Conservation (phyloP, 2,797 vertebrate genomes). For the Phrynocephalus vlangalii region DNA sequence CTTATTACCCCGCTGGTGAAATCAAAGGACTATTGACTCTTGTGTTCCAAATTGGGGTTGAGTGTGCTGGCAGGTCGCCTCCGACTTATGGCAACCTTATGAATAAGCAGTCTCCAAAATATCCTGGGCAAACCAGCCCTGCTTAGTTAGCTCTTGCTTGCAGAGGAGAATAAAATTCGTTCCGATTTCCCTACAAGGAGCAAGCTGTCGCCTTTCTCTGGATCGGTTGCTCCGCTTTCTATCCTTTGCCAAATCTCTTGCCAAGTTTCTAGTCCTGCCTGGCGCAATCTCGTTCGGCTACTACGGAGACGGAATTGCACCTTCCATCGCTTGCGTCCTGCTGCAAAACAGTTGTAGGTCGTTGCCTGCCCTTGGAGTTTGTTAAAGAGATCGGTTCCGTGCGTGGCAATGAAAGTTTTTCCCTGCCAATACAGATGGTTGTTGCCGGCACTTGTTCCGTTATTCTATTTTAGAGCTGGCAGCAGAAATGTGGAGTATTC, state of each 20-base stretch:
- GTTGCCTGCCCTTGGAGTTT: neutral
- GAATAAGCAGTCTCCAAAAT: too few species aligned
- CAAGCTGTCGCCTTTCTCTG: neutral
- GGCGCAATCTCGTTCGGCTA: neutral
- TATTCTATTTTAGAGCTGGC: neutral
- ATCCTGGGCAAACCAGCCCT: too few species aligned
- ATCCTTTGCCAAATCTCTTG: neutral
- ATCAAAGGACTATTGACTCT: too few species aligned
- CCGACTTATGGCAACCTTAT: too few species aligned
- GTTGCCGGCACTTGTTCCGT: neutral
- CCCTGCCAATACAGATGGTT: neutral
- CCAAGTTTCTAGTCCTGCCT: neutral
- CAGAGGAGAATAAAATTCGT: neutral
- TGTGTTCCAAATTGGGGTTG: too few species aligned
- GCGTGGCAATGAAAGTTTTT: too few species aligned
- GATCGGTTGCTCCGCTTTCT: neutral
- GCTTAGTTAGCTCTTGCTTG: neutral
- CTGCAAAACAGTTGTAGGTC: neutral
- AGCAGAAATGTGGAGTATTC: neutral
- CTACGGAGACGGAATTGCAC: neutral
- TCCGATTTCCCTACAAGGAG: neutral
- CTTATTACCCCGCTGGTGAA: neutral
- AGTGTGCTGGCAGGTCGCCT: too few species aligned
- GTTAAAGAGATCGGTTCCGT: neutral
- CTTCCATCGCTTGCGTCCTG: neutral